Conservation (phyloP, 2,113 vertebrate genomes). For the Austrofundulus limnaeus region DNA sequence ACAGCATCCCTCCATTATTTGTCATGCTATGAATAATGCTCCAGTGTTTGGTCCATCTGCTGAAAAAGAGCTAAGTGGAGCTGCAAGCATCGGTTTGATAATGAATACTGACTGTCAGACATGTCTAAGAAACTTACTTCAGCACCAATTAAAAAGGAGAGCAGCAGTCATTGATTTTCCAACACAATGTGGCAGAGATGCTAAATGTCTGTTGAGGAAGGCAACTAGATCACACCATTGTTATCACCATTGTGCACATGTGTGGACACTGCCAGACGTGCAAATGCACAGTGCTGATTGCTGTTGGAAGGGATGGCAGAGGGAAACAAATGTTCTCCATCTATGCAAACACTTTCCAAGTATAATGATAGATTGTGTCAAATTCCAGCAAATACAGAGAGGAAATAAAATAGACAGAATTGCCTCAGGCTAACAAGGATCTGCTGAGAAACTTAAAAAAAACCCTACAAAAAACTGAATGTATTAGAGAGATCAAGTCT, state of each 20-base stretch:
- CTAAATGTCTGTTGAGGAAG: conserved; percentile 8
- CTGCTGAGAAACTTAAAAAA: background rate
- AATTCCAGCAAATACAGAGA: background rate
- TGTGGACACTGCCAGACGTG: conserved; percentile 30
- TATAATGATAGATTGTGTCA: conserved; percentile 21
- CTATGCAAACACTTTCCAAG: conserved; percentile 6
- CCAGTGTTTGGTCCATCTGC: conserved; percentile 57
- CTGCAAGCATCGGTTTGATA: conserved; percentile 47
- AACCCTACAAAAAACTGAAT: no score
- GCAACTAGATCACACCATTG: conserved; percentile 2
- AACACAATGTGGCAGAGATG: conserved; percentile 22
- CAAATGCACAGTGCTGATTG: conserved; percentile 29
- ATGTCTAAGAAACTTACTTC: conserved; percentile 56
- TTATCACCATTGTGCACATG: conserved; percentile 41
- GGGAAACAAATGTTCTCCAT: conserved; percentile 24
- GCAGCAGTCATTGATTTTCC: conserved; percentile 20
- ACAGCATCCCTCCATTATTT: conserved; percentile 55
- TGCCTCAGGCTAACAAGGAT: no score
- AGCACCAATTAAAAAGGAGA: conserved; percentile 44
- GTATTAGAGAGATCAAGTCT: no score
- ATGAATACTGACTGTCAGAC: conserved; percentile 52
- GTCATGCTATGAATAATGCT: conserved; percentile 49
- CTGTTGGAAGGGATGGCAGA: conserved; percentile 12
- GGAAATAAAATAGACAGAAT: background rate
- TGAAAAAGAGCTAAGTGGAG: conserved; percentile 40